phyloP scores from a whole-genome alignment of 2,888 invertebrate genomes.

The Synanthedon myopaeformis region DNA sequence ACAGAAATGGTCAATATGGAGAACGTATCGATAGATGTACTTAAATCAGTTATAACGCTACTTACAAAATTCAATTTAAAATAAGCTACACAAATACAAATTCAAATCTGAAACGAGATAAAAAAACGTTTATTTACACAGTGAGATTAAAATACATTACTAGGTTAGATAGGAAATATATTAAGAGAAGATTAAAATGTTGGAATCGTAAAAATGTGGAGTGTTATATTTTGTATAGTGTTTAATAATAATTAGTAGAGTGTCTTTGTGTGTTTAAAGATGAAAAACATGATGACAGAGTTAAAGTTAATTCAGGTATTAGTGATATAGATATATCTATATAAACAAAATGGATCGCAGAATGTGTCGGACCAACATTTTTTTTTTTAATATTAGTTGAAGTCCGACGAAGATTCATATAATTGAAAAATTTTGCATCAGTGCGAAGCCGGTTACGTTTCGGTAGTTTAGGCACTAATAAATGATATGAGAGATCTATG shows the following conservation, averaged over 20 bases:
- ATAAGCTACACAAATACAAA: slow-evolving; percentile 64
- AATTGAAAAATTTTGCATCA: too few relatives aligned
- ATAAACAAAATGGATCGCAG: too few relatives aligned
- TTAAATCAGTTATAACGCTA: slow-evolving; percentile 32
- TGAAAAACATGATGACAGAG: too few relatives aligned
- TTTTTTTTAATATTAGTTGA: too few relatives aligned
- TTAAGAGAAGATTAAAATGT: slow-evolving; percentile 63
- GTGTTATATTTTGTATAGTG: slow-evolving; percentile 14
- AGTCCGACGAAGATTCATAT: too few relatives aligned
- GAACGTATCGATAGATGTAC: too few relatives aligned
- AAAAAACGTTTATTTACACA: slow-evolving; percentile 64
- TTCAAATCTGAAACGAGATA: slow-evolving; percentile 63
- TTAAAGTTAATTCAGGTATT: too few relatives aligned
- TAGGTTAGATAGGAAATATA: slow-evolving; percentile 67
- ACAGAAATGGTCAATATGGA: neutral
- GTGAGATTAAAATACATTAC: slow-evolving; percentile 61
- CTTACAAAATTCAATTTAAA: slow-evolving; percentile 54
- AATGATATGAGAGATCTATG: too few relatives aligned
- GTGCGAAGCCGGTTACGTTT: too few relatives aligned
- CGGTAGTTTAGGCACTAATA: too few relatives aligned
- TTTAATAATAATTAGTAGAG: neutral
- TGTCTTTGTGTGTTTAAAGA: neutral
- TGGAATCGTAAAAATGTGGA: slow-evolving; percentile 34
- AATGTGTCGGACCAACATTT: neutral
- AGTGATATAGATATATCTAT: too few relatives aligned